phyloP scores from a whole-genome alignment of 1,140 invertebrate species.

The Geopemphigus sp. region DNA sequence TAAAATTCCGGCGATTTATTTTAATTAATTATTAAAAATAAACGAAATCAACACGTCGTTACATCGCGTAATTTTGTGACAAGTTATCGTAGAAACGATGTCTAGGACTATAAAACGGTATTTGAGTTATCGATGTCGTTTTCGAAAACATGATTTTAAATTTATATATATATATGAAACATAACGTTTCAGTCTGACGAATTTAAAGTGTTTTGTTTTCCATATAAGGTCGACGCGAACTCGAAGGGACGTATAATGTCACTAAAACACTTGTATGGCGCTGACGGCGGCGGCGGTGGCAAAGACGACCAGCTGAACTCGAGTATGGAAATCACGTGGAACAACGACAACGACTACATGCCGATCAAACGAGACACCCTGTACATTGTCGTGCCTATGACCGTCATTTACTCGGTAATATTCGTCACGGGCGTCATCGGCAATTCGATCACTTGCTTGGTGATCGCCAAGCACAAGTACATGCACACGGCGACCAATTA shows the following conservation, averaged over 20 bases:
- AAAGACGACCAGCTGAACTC: slow-evolving; percentile 54
- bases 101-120: too few relatives aligned
- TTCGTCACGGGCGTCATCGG: slow-evolving; percentile 79
- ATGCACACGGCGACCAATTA: slow-evolving; percentile 84
- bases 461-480: slow-evolving; percentile 76
- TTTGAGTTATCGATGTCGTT: too few relatives aligned
- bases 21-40: too few relatives aligned
- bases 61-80: too few relatives aligned
- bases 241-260: neutral
- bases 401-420: slow-evolving; percentile 71
- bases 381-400: slow-evolving; percentile 64
- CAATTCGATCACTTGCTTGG: slow-evolving; percentile 81
- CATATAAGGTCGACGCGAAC: too few relatives aligned
- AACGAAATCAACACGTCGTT: too few relatives aligned
- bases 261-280: neutral
- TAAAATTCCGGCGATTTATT: too few relatives aligned
- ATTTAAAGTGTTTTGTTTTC: too few relatives aligned
- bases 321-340: slow-evolving; percentile 58
- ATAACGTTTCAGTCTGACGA: too few relatives aligned
- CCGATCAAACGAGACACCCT: slow-evolving; percentile 59
- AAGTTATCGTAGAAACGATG: too few relatives aligned
- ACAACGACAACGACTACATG: slow-evolving; percentile 58
- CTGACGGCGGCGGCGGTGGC: neutral
- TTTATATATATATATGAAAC: too few relatives aligned
- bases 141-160: too few relatives aligned